Percentiles rank a stretch among this genome's conserved stretches.
phyloP scores from a whole-genome alignment of 1,140 invertebrate genomes.

The Arion vulgaris region DNA sequence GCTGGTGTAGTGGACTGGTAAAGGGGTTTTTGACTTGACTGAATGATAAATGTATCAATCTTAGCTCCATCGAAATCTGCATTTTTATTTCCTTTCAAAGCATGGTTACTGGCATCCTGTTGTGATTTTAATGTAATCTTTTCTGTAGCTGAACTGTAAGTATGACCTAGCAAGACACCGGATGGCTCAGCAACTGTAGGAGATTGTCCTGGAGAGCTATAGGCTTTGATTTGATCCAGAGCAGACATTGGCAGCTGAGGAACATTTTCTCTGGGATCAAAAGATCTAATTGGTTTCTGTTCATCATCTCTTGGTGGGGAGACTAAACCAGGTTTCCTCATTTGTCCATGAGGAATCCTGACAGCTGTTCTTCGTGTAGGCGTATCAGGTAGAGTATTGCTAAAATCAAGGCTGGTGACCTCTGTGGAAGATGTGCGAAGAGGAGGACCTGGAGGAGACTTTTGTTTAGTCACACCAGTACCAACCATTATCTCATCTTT shows the following conservation, averaged over 20 bases:
- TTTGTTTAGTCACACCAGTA: neutral
- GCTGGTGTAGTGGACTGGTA: neutral
- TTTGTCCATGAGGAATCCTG: neutral
- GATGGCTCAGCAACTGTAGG: neutral
- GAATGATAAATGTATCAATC: neutral
- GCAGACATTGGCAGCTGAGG: slow-evolving; percentile 8
- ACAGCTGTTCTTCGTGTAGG: slow-evolving; percentile 13
- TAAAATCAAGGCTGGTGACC: neutral
- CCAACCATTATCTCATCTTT: neutral
- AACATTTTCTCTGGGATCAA: neutral
- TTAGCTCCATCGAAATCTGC: neutral
- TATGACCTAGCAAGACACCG: neutral
- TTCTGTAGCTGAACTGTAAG: neutral
- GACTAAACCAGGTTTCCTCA: neutral
- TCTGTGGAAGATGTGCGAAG: neutral
- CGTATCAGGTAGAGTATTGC: neutral
- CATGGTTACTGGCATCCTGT: neutral
- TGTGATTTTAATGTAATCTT: neutral
- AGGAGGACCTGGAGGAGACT: neutral
- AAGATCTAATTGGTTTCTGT: neutral
- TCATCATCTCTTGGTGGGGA: neutral
- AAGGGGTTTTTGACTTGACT: slow-evolving; percentile 4
- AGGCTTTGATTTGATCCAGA: slow-evolving; percentile 20
- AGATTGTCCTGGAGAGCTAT: slow-evolving; percentile 11
- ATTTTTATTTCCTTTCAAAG: neutral